Conservation (phyloP, 2,888 invertebrate genomes). For the Dyspetes luteomarginatus region DNA sequence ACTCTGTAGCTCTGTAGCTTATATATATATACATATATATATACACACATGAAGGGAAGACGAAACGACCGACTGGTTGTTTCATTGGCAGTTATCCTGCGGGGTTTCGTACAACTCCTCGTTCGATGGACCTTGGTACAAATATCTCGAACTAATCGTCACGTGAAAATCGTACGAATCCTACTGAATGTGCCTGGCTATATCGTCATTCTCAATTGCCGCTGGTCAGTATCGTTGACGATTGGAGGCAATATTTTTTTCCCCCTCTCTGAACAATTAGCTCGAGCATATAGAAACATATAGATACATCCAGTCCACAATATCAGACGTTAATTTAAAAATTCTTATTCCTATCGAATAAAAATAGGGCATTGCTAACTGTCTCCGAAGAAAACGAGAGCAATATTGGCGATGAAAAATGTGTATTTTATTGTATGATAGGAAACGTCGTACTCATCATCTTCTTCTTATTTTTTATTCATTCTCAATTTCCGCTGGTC, state of each 20-base stretch:
- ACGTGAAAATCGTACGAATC: slow-evolving; percentile 60
- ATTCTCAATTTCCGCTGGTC: slow-evolving; percentile 55
- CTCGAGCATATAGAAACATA: slow-evolving; percentile 10
- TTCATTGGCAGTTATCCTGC: slow-evolving; percentile 76
- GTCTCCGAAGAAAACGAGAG: background rate
- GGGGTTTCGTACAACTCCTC: slow-evolving; percentile 66
- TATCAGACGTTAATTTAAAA: background rate
- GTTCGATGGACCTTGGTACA: slow-evolving; percentile 70
- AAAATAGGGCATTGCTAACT: no score
- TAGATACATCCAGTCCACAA: background rate
- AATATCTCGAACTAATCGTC: slow-evolving; percentile 68
- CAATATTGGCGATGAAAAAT: background rate
- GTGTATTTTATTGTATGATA: slow-evolving; percentile 21
- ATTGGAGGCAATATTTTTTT: slow-evolving; percentile 60
- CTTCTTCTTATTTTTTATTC: no score
- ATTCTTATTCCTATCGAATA: slow-evolving; percentile 45
- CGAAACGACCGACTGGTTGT: slow-evolving; percentile 72
- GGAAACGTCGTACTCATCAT: slow-evolving; percentile 41
- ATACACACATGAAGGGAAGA: slow-evolving; percentile 69
- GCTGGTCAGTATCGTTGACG: slow-evolving; percentile 55
- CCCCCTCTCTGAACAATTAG: slow-evolving; percentile 58
- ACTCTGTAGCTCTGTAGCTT: no score
- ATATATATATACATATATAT: background rate
- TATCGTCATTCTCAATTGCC: slow-evolving; percentile 52
- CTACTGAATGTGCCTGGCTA: slow-evolving; percentile 37